Percentiles rank a stretch among this genome's conserved stretches.
phyloP scores from a whole-genome alignment of 2,888 invertebrate species.

The Tipula vernalis region DNA sequence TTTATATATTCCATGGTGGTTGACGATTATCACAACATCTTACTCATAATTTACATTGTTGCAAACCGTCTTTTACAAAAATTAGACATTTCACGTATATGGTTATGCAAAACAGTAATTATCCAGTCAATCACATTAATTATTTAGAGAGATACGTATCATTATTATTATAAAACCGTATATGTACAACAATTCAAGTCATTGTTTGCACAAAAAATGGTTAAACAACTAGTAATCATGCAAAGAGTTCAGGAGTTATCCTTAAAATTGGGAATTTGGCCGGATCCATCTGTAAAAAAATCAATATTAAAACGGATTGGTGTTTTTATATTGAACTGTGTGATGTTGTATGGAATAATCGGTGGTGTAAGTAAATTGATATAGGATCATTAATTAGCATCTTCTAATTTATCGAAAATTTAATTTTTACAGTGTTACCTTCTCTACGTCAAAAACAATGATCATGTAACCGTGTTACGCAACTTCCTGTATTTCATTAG shows the following conservation, averaged over 20 bases:
- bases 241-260: neutral
- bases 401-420: neutral
- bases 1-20: too few species aligned
- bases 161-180: neutral
- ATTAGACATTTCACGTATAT: too few species aligned
- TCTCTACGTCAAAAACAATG: neutral
- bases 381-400: neutral
- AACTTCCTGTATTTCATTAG: neutral
- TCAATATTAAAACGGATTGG: neutral
- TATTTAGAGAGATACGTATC: too few species aligned
- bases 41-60: neutral
- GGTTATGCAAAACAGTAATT: neutral
- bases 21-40: too few species aligned
- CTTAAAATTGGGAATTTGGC: neutral
- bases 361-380: neutral
- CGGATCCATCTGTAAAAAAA: neutral
- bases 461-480: neutral
- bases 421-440: neutral
- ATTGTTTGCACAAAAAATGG: neutral
- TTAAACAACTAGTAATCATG: neutral
- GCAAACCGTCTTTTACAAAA: neutral
- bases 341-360: neutral
- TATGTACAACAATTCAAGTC: neutral
- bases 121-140: neutral
- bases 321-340: neutral